A percentile compares a stretch with the other conserved stretches of the same genome.
phyloP scores from a whole-genome alignment of 2,888 invertebrate genomes.

The Bhutanitis thaidina region DNA sequence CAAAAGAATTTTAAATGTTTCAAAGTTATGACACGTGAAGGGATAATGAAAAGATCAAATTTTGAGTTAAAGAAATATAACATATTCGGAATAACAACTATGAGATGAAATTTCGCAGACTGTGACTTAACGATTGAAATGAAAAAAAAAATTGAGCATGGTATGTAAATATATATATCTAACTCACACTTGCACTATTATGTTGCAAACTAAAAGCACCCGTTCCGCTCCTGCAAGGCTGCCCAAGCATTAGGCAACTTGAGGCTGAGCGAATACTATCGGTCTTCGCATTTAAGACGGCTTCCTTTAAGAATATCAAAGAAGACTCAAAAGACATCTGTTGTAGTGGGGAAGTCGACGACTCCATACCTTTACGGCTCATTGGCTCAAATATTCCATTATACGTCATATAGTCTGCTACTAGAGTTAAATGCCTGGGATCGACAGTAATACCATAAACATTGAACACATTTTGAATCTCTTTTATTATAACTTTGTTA shows the following conservation, averaged over 20 bases:
- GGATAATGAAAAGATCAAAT: too few relatives aligned
- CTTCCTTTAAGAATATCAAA: slow-evolving; percentile 89
- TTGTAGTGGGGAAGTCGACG: slow-evolving; percentile 95
- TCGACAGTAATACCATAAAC: slow-evolving; percentile 98
- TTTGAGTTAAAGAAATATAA: too few relatives aligned
- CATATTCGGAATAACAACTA: too few relatives aligned
- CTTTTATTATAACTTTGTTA: slow-evolving; percentile 92
- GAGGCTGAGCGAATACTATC: slow-evolving; percentile 92
- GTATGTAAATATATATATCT: not conserved
- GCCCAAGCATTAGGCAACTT: slow-evolving; percentile 91
- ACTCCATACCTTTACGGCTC: slow-evolving; percentile 94
- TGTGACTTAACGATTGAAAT: too few relatives aligned
- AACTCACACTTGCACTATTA: slow-evolving; percentile 40
- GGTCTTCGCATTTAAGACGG: slow-evolving; percentile 84
- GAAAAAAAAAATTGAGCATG: too few relatives aligned
- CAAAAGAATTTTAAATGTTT: too few relatives aligned
- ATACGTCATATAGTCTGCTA: slow-evolving; percentile 99
- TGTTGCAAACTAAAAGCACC: slow-evolving; percentile 83
- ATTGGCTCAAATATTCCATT: slow-evolving; percentile 94
- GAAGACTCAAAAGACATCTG: slow-evolving; percentile 99
- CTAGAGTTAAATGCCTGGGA: slow-evolving; percentile 93
- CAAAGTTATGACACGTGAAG: too few relatives aligned
- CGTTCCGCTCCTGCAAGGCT: slow-evolving; percentile 90
- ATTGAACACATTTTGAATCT: slow-evolving; percentile 97
- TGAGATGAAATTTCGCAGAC: too few relatives aligned